phyloP scores from a whole-genome alignment of 2,797 vertebrate species.

The Intellagama lesueurii region DNA sequence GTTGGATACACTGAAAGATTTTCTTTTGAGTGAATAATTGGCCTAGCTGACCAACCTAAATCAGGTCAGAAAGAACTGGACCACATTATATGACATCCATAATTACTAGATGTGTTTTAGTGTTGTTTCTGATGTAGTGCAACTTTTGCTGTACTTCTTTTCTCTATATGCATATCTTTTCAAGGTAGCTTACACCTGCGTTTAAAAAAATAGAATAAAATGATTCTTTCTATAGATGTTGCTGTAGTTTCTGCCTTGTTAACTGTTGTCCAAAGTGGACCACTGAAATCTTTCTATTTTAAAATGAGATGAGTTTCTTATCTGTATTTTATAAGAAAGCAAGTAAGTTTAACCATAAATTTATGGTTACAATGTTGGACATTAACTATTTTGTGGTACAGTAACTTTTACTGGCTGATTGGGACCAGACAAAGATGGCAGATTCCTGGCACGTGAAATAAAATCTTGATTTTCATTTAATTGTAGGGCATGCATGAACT shows the following conservation, averaged over 20 bases:
- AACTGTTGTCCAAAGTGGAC: slow-evolving; percentile 56
- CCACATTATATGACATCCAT: not conserved
- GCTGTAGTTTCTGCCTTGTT: slow-evolving; percentile 75
- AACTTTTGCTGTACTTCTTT: slow-evolving; percentile 65
- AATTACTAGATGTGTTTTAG: not conserved
- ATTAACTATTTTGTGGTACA: slow-evolving; percentile 11
- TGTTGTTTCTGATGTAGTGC: not conserved
- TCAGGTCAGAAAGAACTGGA: not conserved
- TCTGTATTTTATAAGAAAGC: slow-evolving; percentile 61
- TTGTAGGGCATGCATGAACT: slow-evolving; percentile 97
- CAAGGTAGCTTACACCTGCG: slow-evolving; percentile 66
- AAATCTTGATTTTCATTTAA: slow-evolving; percentile 35
- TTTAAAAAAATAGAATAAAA: slow-evolving; percentile 70
- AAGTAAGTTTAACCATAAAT: slow-evolving; percentile 38
- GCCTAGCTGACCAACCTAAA: not conserved
- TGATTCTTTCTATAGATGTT: slow-evolving; percentile 75
- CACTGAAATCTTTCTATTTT: slow-evolving; percentile 70
- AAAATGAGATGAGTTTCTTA: slow-evolving; percentile 66
- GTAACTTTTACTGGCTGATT: slow-evolving; percentile 4
- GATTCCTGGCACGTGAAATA: not conserved
- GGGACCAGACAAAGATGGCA: slow-evolving; percentile 18
- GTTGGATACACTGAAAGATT: not conserved
- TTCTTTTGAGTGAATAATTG: not conserved
- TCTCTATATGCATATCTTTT: slow-evolving; percentile 66
- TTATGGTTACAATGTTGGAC: no score